A percentile compares a stretch with the other conserved stretches of the same genome.
These are phyloP conservation scores for Limanda limanda DNA, from an alignment of 2,113 vertebrate genomes.

Conservation along the genomic window DNA sequence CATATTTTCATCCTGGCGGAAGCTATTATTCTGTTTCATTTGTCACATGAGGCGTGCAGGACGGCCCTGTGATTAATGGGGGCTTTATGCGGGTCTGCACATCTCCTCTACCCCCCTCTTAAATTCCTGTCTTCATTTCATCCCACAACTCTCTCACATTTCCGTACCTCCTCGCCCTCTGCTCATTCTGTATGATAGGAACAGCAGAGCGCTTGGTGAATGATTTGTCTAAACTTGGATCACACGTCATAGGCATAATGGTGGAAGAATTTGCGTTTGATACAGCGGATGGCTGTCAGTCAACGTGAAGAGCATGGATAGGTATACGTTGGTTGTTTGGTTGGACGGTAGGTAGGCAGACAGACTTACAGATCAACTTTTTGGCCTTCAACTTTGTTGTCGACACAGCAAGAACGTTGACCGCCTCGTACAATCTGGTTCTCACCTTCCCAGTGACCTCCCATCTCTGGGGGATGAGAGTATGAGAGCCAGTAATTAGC, in stretches of 20 bases:
- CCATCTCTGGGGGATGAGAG: constrained; percentile 34
- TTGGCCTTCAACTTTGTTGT: constrained; percentile 18
- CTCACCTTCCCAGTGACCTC: constrained; percentile 41
- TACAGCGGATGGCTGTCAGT: constrained; percentile 60
- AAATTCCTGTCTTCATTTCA: constrained; percentile 44
- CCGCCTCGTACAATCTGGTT: neutral
- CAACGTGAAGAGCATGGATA: constrained; percentile 33
- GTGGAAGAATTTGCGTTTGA: constrained; percentile 50
- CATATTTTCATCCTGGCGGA: constrained; percentile 63
- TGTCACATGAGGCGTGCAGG: constrained; percentile 67
- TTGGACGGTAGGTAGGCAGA: constrained; percentile 8
- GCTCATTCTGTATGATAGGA: constrained; percentile 52
- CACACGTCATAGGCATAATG: constrained; percentile 62
- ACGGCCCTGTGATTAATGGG: constrained; percentile 75
- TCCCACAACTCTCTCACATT: constrained; percentile 26
- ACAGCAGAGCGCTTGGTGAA: constrained; percentile 64
- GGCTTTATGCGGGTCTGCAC: constrained; percentile 59
- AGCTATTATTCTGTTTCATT: constrained; percentile 80
- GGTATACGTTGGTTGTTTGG: constrained; percentile 7
- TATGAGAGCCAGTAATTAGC: constrained; percentile 67
- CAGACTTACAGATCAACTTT: neutral
- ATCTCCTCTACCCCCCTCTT: constrained; percentile 37
- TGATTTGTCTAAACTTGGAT: constrained; percentile 65
- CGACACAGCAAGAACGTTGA: constrained; percentile 7
- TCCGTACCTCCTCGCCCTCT: constrained; percentile 11